A percentile compares a stretch with the other conserved stretches of the same genome.
Evolutionary conservation across 1,140 invertebrate species (phyloP).

Genomic region (Drosophila ambigua): DNA sequence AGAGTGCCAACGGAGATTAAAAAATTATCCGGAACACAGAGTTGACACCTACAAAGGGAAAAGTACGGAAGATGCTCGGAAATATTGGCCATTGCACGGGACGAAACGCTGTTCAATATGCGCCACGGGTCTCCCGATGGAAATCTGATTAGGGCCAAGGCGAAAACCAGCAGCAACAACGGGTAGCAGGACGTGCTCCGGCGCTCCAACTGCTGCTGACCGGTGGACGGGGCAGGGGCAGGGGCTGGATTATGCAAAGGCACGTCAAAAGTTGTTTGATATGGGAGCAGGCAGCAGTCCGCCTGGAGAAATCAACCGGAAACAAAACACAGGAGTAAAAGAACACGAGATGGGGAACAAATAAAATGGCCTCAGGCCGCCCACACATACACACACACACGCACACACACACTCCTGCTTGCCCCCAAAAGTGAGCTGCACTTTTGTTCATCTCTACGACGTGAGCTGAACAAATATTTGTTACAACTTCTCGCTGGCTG

Average conservation of each 20-base stretch:
- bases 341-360: slow-evolving; percentile 21
- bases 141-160: slow-evolving; percentile 79
- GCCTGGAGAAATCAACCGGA: slow-evolving; percentile 63
- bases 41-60: slow-evolving; percentile 54
- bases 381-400: too few species aligned
- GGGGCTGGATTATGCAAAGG: slow-evolving; percentile 73
- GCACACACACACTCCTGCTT: slow-evolving; percentile 4
- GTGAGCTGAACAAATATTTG: slow-evolving; percentile 55
- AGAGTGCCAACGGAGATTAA: slow-evolving; percentile 65
- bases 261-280: slow-evolving; percentile 79
- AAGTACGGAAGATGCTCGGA: not conserved
- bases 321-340: slow-evolving; percentile 43
- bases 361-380: slow-evolving; percentile 33
- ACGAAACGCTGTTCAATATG: slow-evolving; percentile 64
- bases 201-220: slow-evolving; percentile 54
- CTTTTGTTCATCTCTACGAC: slow-evolving; percentile 44
- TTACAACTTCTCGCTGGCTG: slow-evolving; percentile 32
- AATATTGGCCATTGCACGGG: too few species aligned
- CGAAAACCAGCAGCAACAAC: slow-evolving; percentile 60
- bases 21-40: slow-evolving; percentile 66
- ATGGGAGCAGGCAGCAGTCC: slow-evolving; percentile 36
- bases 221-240: not conserved
- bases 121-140: slow-evolving; percentile 65
- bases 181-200: slow-evolving; percentile 51
- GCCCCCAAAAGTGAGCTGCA: slow-evolving; percentile 42